A percentile compares a stretch with the other conserved stretches of the same genome.
Evolutionary conservation across 2,888 invertebrate species (phyloP).

Genomic region (Andrena camellia): DNA sequence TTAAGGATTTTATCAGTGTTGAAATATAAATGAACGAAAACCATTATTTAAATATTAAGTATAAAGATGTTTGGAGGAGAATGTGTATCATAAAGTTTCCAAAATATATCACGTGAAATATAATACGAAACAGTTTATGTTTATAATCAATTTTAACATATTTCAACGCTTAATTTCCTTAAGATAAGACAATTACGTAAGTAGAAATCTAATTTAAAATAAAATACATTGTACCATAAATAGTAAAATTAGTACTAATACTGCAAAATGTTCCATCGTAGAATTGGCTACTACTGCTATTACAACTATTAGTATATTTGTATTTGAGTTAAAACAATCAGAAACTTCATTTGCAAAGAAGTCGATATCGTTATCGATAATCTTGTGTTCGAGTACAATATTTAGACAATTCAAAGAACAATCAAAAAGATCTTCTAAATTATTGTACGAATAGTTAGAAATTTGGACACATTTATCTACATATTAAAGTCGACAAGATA

Average conservation of each 20-base stretch:
- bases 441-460: constrained; percentile 32
- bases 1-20: constrained; percentile 42
- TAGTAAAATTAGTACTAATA: constrained; percentile 56
- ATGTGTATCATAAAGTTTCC: not conserved
- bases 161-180: constrained; percentile 46
- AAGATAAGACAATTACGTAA: constrained; percentile 32
- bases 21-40: constrained; percentile 42
- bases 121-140: not conserved
- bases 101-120: not conserved
- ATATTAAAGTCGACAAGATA: constrained; percentile 65
- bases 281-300: constrained; percentile 29
- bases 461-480: constrained; percentile 47
- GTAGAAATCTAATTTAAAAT: constrained; percentile 24
- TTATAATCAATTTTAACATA: constrained; percentile 11
- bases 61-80: not conserved
- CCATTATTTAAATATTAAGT: not conserved
- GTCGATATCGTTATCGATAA: constrained; percentile 21
- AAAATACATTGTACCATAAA: constrained; percentile 25
- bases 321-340: constrained; percentile 33
- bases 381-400: constrained; percentile 16
- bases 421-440: constrained; percentile 27
- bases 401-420: constrained; percentile 34
- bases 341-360: constrained; percentile 44
- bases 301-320: constrained; percentile 26
- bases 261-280: constrained; percentile 38